Base-by-base conservation (phyloP, 2,888 invertebrate genomes). In the Penaeus monodon region DNA sequence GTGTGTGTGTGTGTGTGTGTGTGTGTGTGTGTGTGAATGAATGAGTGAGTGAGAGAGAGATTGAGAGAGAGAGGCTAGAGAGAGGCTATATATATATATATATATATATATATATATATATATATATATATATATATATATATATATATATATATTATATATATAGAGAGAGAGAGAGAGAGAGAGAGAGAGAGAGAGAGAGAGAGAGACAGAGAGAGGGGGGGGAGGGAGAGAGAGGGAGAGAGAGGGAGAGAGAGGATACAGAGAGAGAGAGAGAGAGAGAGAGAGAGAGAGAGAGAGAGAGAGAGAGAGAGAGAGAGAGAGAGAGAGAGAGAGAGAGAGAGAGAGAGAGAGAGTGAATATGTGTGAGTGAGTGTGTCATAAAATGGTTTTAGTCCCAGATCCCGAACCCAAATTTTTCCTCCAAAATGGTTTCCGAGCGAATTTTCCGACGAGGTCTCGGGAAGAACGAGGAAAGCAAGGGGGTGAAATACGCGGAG, bases 231-330 rank as follows among this genome's bases (percentile, higher is more conserved):
- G 65, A n/a, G 65, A 64, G 27, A 44, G 63, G 8, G 33, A 6
- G 57, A 20, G 7, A n/a, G 33, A 24, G 17, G 22, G 17, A 38
- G 6, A 20, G 44, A 29, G 1, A 33, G 14, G 27, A 65, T 64
- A 33, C 17, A 29, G 29, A 65, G 14, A 79, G 78, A n/a, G 24
- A 63, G 57, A 49, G 78, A 38, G 38, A 49, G 77, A 77, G 77
- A 49, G 38, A 38, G 77, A 77, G 38, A 49, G 38, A 33, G 49
- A 49, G 38, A 38, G 77, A 77, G 77, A 38, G 77, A 49, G 49
- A 49, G 77, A 44, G 77, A 77, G 44, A 38, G 77, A 49, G n/a
- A 38, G 77, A 44, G 49, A 49, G 49, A 38, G 38, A 49, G 38
- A 77, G 77, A 38, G 14, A 38, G 29, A 27, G 29, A 33, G 20